Conservation (phyloP, 1,140 invertebrate species). For the Ylistrum balloti region DNA sequence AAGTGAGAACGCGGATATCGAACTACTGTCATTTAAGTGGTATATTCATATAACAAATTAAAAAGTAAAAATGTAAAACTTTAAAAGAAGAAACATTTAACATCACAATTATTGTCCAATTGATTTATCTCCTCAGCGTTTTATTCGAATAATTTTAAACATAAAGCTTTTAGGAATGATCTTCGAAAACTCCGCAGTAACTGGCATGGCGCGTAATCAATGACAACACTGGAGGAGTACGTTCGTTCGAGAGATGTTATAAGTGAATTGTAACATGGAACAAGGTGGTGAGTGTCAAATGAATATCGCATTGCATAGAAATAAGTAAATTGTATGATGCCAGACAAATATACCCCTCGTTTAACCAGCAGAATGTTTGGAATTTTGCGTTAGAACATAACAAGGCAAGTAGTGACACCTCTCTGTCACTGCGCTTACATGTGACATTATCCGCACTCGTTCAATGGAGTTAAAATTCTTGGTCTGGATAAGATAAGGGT, state of each 20-base stretch:
- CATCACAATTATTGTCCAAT: neutral
- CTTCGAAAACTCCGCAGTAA: slow-evolving; percentile 51
- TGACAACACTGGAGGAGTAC: slow-evolving; percentile 55
- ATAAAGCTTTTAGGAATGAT: neutral
- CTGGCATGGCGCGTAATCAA: slow-evolving; percentile 62
- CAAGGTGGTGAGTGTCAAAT: neutral
- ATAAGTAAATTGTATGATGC: neutral
- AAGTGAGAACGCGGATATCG: neutral
- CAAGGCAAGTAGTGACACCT: slow-evolving; percentile 12
- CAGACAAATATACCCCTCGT: neutral
- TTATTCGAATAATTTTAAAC: neutral
- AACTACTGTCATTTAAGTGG: neutral
- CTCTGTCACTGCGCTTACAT: neutral
- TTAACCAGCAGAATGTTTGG: neutral
- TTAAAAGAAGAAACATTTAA: neutral
- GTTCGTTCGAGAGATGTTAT: neutral
- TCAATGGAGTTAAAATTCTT: slow-evolving; percentile 5
- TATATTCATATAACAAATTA: neutral
- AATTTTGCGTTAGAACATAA: neutral
- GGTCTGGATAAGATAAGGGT: neutral
- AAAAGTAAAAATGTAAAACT: neutral
- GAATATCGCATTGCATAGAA: neutral
- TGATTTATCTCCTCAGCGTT: neutral
- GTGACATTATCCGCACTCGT: neutral
- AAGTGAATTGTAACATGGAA: slow-evolving; percentile 34